Evolutionary conservation across 2,888 invertebrate genomes (phyloP).

Genomic region (Cerastoderma edule): DNA sequence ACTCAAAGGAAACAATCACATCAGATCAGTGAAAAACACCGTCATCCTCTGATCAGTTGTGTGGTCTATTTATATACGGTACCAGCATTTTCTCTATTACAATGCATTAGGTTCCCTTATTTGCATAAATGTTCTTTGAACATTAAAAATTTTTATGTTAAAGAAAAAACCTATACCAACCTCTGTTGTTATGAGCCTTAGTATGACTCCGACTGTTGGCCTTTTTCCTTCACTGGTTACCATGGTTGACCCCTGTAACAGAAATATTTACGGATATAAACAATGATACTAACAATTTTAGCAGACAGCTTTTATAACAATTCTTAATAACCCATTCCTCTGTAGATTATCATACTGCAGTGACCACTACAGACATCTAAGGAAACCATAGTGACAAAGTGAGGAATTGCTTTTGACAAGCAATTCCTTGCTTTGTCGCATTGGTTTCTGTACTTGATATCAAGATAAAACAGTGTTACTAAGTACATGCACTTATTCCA

Average conservation of each 20-base stretch:
- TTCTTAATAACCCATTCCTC: neutral
- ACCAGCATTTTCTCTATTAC: too few relatives aligned
- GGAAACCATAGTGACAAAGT: neutral
- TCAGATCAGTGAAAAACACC: too few relatives aligned
- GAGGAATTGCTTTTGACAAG: neutral
- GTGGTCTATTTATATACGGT: too few relatives aligned
- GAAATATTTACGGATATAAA: neutral
- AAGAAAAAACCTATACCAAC: too few relatives aligned
- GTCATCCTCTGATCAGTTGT: too few relatives aligned
- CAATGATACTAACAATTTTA: neutral
- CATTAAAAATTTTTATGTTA: too few relatives aligned
- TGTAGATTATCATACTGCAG: neutral
- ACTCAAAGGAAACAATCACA: too few relatives aligned
- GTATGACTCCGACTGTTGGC: slow-evolving; percentile 77
- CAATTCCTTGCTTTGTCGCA: slow-evolving; percentile 4
- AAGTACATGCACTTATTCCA: too few relatives aligned
- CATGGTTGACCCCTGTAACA: slow-evolving; percentile 73
- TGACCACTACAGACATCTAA: neutral
- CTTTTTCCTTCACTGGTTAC: slow-evolving; percentile 65
- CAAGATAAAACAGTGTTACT: too few relatives aligned
- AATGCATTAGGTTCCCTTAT: neutral
- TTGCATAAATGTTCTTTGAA: too few relatives aligned
- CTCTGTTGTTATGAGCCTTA: slow-evolving; percentile 75
- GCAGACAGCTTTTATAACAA: neutral
- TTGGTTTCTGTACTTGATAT: too few relatives aligned